Base-by-base conservation (phyloP, 2,797 vertebrate species). In the Australoheros facetus region DNA sequence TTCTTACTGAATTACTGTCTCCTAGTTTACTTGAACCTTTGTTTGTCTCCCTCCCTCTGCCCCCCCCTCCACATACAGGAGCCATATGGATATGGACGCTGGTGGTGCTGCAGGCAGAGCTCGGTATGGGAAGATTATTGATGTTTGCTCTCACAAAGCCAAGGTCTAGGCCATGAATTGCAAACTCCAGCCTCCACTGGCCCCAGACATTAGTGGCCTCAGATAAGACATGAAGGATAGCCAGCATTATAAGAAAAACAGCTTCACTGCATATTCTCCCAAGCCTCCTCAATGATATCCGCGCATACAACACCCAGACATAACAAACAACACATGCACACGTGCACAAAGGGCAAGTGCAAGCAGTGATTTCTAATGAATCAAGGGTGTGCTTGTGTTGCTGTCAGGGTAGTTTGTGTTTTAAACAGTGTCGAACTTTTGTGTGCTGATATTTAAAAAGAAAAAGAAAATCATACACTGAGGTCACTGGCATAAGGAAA, bases 171-270 rank as follows among this genome's bases (percentile, higher is more conserved):
- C 95, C 94, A 94, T 92, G 91, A 95, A 96, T 96, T 90, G 92
- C 94, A 95, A 94, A 94, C 59, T 78, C 91, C 93, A 91, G 92
- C 93, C 94, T 96, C 94, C 93, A 86, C 88, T 87, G 92, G 95
- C 93, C 94, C 93, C 94, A 95, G 94, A 96, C 95, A 96, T 97
- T 95, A 95, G 94, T 81, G 92, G 92, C 87, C 90, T 89, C 89
- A 95, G 96, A 96, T 95, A 95, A 96, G 94, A 94, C 92, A 92
- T 95, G 96, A 96, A 95, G 94, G 95, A 93, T 94, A 90, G 91
- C 87, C 88, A 87, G 91, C 87, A 94, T 95, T 94, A 96, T 91
- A 93, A 93, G 92, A 94, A 91, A 90, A 93, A 89, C 80, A 91
- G 82, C 93, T 82, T 90, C 92, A 89, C 90, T 70, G 79, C 81